Evolutionary conservation across 2,113 vertebrate genomes (phyloP), one percentile per base, ranked within the genome.

Genomic region (Eupsittula cactorum): DNA sequence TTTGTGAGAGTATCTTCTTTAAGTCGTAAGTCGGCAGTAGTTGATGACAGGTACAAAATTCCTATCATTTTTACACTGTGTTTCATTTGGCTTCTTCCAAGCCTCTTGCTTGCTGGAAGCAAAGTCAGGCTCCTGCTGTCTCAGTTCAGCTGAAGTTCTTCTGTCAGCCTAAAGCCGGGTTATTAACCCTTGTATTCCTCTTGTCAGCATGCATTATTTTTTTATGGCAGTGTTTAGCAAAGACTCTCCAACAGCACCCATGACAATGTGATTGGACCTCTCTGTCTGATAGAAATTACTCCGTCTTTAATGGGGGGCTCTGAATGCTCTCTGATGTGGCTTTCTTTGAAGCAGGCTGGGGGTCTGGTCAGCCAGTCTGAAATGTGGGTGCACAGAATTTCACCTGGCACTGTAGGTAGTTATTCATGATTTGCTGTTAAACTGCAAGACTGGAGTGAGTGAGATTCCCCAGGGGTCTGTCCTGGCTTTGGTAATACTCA

Each of bases 401-500:
- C 67, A 82, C 37, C 77, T 62, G 60, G 39, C 52, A 3, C 44
- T 91, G 39, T 5, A 62, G 92, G 86, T 71, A 39, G 81, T 85
- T 92, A 68, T 37, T 95, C 8, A 8, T 79, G 44, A 49, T 89
- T 93, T 93, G 70, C 89, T 87, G 65, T 93, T 89, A 73, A 97
- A 89, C 74, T 91, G 78, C 39, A 76, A 87, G 91, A 64, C 35
- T 60, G 39, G 47, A 86, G 52, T 55, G 65, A 94, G 86, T 79
- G 91, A 64, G 67, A 79, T 82, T 95, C 81, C 89, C 70, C 52
- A 62, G 57, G 44, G 62, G 37, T 85, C 84, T 95, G 52, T 89
- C 83, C 47, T 73, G 89, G 52, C 93, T 93, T 75, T 76, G 81
- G 65, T 93, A 82, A 75, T 89, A 84, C 52, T 95, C 57, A 82